Base-by-base conservation (phyloP, 2,113 vertebrate species). In the Rhinogobius similis region DNA sequence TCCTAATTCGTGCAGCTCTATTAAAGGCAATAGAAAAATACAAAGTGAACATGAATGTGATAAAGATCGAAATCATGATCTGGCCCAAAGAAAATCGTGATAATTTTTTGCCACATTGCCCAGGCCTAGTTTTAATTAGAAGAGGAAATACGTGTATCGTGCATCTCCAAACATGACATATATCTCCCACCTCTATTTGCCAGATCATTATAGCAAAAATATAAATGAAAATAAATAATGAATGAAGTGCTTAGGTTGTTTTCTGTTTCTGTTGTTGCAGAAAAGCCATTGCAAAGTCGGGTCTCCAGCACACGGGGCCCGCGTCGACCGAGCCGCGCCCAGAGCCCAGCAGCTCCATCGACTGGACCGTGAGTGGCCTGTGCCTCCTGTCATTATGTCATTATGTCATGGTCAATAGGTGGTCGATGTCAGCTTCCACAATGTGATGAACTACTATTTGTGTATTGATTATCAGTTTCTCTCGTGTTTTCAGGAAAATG, bases 231-330 rank as follows among this genome's bases (percentile, higher is more conserved):
- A 6, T 21, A 24, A 55, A 56, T 26, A 1, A 55, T 6, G 5
- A 23, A 24, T 56, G 4, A 23, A 23, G 23, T 52, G 2, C 44
- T 71, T n/a, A n/a, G n/a, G n/a, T n/a, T n/a, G n/a, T n/a, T n/a
- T 59, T 18, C 23, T 16, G 10, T 89, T 85, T 77, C 84, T 50
- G 20, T 77, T 24, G 44, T 93, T 94, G 53, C 89, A 99, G 97
- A 91, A 99, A 98, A 95, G 96, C 96, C 65, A 94, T 97, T 12
- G 91, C 95, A 16, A 97, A 98, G 80, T 93, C 96, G 0, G 94
- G 94, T 65, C 87, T 94, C 20, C 95, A 93, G 79, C 94, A 96
- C 53, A 87, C 88, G 69, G 85, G 91, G 32, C 87, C 95, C 64
- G 90, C 87, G 0, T 77, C 93, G 65, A 76, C 76, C 0, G 94